These are phyloP conservation scores for Siphlonurus alternatus DNA, from an alignment of 2,888 invertebrate genomes.

Conservation along the genomic window DNA sequence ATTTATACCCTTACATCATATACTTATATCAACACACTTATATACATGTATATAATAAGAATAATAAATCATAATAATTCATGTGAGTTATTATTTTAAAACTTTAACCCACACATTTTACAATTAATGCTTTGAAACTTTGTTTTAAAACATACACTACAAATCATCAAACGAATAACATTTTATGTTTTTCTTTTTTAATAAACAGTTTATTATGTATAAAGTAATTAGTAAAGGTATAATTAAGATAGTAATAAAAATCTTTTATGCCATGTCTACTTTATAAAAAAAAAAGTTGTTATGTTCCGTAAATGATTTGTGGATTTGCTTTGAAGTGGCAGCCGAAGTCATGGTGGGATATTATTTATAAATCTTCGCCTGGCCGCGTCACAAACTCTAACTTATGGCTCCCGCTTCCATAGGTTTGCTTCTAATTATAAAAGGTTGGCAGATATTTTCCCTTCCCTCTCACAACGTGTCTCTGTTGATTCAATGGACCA, in stretches of 20 bases:
- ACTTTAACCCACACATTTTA: no score
- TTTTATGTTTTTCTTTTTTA: no score
- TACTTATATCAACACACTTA: no score
- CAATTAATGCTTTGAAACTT: no score
- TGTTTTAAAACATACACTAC: no score
- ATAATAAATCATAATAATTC: no score
- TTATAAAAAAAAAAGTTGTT: not conserved
- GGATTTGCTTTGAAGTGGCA: not conserved
- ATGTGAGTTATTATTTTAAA: no score
- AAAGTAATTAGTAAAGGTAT: not conserved
- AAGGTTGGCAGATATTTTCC: not conserved
- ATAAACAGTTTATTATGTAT: no score
- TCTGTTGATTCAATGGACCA: not conserved
- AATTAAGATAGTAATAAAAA: not conserved
- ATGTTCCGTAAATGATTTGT: not conserved
- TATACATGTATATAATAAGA: no score
- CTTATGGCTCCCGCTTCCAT: not conserved
- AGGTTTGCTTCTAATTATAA: not conserved
- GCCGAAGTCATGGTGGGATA: not conserved
- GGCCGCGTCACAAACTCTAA: not conserved
- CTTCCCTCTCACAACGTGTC: not conserved
- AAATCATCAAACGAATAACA: no score
- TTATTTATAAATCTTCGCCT: not conserved
- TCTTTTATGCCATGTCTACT: not conserved
- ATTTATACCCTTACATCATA: no score